Conservation (phyloP, 2,888 invertebrate genomes). For the Spilarctia lutea region DNA sequence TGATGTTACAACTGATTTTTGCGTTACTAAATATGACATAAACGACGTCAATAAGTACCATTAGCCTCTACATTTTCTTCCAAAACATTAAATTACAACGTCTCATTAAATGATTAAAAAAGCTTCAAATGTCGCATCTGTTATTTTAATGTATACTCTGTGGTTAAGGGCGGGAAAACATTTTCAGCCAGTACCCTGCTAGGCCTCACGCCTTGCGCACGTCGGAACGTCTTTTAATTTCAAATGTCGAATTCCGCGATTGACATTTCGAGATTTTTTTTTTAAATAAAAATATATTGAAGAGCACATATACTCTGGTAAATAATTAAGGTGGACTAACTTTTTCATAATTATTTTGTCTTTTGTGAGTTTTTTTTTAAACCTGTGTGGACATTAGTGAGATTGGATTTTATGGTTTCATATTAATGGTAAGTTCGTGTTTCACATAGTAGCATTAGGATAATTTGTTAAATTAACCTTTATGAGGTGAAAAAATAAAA, state of each 20-base stretch:
- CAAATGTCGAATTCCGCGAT: constrained; percentile 60
- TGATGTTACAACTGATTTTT: constrained; percentile 27
- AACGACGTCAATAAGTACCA: constrained; percentile 42
- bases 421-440: constrained; percentile 56
- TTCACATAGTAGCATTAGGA: constrained; percentile 32
- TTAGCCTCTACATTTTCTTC: constrained; percentile 42
- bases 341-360: constrained; percentile 14
- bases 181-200: constrained; percentile 70
- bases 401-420: constrained; percentile 59
- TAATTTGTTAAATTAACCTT: constrained; percentile 23
- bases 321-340: constrained; percentile 17
- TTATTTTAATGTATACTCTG: constrained; percentile 58
- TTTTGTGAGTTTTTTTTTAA: constrained; percentile 24
- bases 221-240: constrained; percentile 56
- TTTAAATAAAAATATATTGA: constrained; percentile 15
- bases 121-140: constrained; percentile 51
- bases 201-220: constrained; percentile 66
- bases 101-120: constrained; percentile 48
- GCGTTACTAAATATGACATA: constrained; percentile 41
- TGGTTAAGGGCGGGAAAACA: constrained; percentile 73
- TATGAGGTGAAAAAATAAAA: neutral
- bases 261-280: constrained; percentile 42
- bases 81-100: constrained; percentile 45
- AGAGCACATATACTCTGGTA: constrained; percentile 21
- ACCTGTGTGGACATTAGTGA: constrained; percentile 52